Base-by-base conservation (phyloP, 1,140 invertebrate genomes). In the Brachionus asplanchnoidis region DNA sequence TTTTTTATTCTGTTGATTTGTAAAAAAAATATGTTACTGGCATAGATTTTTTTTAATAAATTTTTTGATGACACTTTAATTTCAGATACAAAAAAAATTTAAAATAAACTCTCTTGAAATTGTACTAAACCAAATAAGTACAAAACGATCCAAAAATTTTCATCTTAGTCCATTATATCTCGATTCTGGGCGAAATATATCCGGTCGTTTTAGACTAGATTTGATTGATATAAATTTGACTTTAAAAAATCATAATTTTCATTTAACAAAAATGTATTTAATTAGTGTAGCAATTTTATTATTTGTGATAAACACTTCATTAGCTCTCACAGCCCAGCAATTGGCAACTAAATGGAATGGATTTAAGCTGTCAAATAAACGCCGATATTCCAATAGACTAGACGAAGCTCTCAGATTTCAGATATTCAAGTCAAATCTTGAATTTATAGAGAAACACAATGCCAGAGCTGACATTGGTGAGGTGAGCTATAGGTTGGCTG, bases 391-490 rank as follows among this genome's bases (percentile, higher is more conserved):
- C 2, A 77, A 23, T 50, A 32, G 73, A 36, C n/a, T 77, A 9
- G 73, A 77, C 20, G 73, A 77, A 36, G 73, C 73, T 5, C 42
- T 77, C 2, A 46, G 73, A 28, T 77, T 77, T 50, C 73, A 77
- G 46, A 77, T 77, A 26, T 70, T 56, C n/a, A 85, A 85, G 75
- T 86, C 87, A 26, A 88, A 88, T 85, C 56, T 88, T 0, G 77
- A 87, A 56, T 66, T 78, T 11, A 88, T 89, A 65, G 85, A 86
- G 65, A 82, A 86, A 68, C 87, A 88, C 79, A 89, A 89, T 78
- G 32, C 84, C 8, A 40, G 85, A 75, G 88, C 86, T 60, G 85
- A 86, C 36, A 68, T 85, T 20, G 87, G 86, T 44, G 42, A 86
- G 60, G 87, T 87, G 44, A 86, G 86, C 17, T 89, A 86, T 85